Conservation (phyloP, 1,140 invertebrate genomes). For the Caenorhabditis latens region DNA sequence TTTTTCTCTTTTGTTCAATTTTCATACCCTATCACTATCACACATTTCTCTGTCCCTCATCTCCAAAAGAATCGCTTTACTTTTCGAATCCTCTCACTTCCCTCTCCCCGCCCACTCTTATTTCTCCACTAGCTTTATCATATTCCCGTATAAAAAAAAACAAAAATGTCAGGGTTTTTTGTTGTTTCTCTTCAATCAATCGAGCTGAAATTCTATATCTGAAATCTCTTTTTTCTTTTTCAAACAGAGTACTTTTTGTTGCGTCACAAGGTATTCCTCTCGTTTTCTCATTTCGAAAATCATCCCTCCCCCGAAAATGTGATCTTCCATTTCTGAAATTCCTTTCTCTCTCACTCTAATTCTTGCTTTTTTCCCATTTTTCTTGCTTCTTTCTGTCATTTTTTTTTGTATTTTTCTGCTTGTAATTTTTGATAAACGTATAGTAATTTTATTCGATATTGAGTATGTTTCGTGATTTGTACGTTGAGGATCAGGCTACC, state of each 20-base stretch:
- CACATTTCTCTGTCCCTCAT: slow-evolving; percentile 3
- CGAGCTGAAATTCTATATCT: slow-evolving; percentile 4
- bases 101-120: not conserved
- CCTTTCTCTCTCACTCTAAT: not conserved
- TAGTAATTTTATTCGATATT: not conserved
- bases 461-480: too few relatives aligned
- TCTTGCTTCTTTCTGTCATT: not conserved
- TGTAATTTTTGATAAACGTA: not conserved
- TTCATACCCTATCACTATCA: not conserved
- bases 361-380: not conserved
- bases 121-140: slow-evolving; percentile 9
- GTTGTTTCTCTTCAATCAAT: not conserved
- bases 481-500: too few relatives aligned
- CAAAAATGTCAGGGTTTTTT: slow-evolving; percentile 17
- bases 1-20: not conserved
- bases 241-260: not conserved
- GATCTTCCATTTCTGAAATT: slow-evolving; percentile 25
- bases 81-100: not conserved
- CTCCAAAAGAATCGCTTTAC: too few relatives aligned
- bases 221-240: not conserved
- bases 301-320: not conserved
- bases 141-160: not conserved
- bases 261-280: not conserved
- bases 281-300: not conserved
- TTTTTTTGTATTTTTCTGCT: not conserved